Base-by-base conservation (phyloP, 2,797 vertebrate genomes). In the Lithobates sylvaticus region DNA sequence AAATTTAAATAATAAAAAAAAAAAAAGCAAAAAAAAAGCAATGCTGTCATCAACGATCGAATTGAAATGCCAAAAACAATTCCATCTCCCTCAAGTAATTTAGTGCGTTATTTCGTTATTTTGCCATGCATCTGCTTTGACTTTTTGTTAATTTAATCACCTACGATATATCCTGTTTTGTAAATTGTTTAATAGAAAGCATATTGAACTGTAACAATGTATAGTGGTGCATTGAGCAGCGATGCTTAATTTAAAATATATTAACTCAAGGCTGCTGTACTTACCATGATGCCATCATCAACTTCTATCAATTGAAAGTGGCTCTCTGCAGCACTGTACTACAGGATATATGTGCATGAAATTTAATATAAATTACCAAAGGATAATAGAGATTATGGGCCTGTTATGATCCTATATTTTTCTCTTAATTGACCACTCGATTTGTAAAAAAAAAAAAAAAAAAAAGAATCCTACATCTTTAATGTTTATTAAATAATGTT, bases 141-240 rank as follows among this genome's bases (percentile, higher is more conserved):
- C 72, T 83, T 83, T 76, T 72, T 26, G 71, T 42, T 83, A 83
- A 83, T 83, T 83, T 36, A 75, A 83, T 83, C 81, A 83, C 81
- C 81, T 83, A 75, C 64, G 42, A 75, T 83, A 74, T 83, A 75
- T 83, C 81, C 81, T 83, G 81, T 83, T 83, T 75, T 42, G 81
- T 83, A 83, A 74, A 83, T 75, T 64, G 72, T 83, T 83, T 83
- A 83, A 83, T 83, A 47, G 81, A 83, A 83, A 83, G 71, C 81
- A 83, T 74, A 74, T 74, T 83, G 70, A 75, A 39, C 70, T 75
- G 81, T 83, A 83, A 83, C 71, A 73, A 74, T 65, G 81, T 67
- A 75, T 83, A 75, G 81, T 47, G 21, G 54, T 26, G 50, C 44
- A 16, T 9, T 12, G 42, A 47, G 67, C 67, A 12, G 64, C 23